Percentiles rank a stretch among this genome's conserved stretches.
Evolutionary conservation across 1,140 invertebrate genomes (phyloP).

Genomic region (Brachystomella parvula): DNA sequence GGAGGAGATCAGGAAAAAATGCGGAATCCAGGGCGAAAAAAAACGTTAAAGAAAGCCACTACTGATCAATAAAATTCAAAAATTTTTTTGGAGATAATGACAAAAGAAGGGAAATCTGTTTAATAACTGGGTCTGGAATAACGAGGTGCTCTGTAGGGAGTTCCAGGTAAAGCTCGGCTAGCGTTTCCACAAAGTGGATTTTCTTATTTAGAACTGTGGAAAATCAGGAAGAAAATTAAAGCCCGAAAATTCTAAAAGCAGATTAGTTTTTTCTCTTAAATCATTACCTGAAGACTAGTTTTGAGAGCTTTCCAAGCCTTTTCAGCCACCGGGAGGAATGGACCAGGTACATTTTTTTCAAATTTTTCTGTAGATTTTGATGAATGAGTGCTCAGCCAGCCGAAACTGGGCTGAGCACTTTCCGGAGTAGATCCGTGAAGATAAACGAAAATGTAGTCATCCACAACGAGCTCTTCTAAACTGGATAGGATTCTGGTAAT

Average conservation of each 20-base stretch:
- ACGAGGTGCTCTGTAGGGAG: conserved; percentile 72
- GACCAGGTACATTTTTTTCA: conserved; percentile 73
- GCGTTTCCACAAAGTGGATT: conserved; percentile 63
- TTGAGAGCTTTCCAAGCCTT: conserved; percentile 69
- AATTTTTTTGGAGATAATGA: no score
- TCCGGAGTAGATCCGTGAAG: conserved; percentile 70
- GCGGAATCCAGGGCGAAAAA: no score
- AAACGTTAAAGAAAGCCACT: no score
- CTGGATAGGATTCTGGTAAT: no score
- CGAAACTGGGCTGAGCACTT: conserved; percentile 65
- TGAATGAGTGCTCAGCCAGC: conserved; percentile 54
- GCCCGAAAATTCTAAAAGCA: background rate
- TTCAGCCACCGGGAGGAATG: conserved; percentile 89
- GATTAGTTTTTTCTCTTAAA: background rate
- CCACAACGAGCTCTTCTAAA: conserved; percentile 73
- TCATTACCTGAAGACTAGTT: conserved; percentile 71
- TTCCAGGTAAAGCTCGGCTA: conserved; percentile 60
- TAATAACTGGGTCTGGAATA: conserved; percentile 75
- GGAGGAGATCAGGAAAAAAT: no score
- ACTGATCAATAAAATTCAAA: no score
- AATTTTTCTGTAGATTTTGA: conserved; percentile 66
- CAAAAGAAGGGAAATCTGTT: no score
- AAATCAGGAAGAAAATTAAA: conserved; percentile 39
- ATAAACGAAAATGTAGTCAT: conserved; percentile 81
- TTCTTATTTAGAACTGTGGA: conserved; percentile 79